Percentiles rank a stretch among this genome's conserved stretches.
Conservation (phyloP, 1,140 invertebrate genomes). For the Muscidifurax raptorellus region DNA sequence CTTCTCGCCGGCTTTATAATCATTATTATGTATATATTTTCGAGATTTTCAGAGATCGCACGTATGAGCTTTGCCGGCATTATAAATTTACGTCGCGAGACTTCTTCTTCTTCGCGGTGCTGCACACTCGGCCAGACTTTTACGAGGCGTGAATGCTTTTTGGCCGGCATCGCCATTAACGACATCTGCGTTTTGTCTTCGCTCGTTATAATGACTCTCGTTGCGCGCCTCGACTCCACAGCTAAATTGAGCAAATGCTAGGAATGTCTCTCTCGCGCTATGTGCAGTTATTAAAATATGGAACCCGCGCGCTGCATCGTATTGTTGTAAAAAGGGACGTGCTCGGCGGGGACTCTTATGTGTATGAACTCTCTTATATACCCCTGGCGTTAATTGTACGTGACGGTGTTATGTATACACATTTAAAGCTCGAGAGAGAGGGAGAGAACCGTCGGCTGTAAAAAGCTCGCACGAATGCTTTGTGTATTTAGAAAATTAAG, state of each 20-base stretch:
- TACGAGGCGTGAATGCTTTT: conserved; percentile 28
- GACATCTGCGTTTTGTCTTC: conserved; percentile 30
- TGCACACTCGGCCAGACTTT: conserved; percentile 19
- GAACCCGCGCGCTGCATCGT: neutral
- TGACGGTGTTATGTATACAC: too few relatives aligned
- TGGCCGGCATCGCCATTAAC: conserved; percentile 17
- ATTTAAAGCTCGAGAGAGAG: neutral
- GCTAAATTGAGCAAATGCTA: neutral
- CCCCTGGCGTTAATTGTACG: neutral
- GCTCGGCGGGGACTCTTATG: neutral
- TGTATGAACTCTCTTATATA: neutral
- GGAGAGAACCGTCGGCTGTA: neutral
- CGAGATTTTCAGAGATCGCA: neutral
- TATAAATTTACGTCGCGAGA: neutral
- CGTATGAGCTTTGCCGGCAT: neutral
- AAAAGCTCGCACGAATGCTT: neutral
- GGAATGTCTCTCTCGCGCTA: neutral
- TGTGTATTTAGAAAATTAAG: neutral
- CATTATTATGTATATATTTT: neutral
- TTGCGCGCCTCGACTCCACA: neutral
- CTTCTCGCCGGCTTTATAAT: neutral
- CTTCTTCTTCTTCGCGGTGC: conserved; percentile 9
- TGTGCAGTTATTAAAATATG: neutral
- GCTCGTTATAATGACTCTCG: conserved; percentile 3
- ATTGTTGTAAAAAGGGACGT: neutral